These are phyloP conservation scores for Chelidonichthys spinosus DNA, from an alignment of 2,797 vertebrate species.

Conservation along the genomic window DNA sequence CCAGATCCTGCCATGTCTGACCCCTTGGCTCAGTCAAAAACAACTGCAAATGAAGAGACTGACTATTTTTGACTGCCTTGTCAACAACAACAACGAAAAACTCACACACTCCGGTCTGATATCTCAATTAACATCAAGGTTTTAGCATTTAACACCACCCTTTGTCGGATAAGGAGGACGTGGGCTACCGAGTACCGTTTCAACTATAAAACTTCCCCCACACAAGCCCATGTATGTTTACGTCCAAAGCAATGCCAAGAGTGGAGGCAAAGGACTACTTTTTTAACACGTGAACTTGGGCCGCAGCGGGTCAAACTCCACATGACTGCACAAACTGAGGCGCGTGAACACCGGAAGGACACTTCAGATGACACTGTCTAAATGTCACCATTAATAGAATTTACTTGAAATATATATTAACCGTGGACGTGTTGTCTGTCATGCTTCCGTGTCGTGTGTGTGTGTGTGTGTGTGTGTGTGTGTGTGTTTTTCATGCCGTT, in stretches of 20 bases:
- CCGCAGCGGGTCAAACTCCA: slow-evolving; percentile 23
- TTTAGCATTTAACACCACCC: slow-evolving; percentile 9
- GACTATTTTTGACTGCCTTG: background rate
- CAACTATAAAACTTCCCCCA: slow-evolving; percentile 50
- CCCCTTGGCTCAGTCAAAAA: slow-evolving; percentile 35
- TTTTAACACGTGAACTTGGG: slow-evolving; percentile 12
- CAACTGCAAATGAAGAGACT: slow-evolving; percentile 9
- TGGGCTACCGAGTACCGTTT: slow-evolving; percentile 35
- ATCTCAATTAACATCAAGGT: slow-evolving; percentile 7
- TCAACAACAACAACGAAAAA: background rate
- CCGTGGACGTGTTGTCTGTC: background rate
- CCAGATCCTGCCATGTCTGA: slow-evolving; percentile 44
- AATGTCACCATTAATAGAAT: background rate
- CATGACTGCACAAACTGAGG: background rate
- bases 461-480: background rate
- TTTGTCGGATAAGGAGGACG: slow-evolving; percentile 8
- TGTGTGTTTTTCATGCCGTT: slow-evolving; percentile 1
- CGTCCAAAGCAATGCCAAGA: slow-evolving; percentile 47
- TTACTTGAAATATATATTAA: background rate
- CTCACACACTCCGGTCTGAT: background rate
- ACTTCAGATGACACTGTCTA: background rate
- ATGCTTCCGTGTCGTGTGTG: background rate
- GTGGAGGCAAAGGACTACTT: slow-evolving; percentile 47
- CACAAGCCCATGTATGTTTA: slow-evolving; percentile 35
- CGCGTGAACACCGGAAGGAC: background rate